Evolutionary conservation across 2,797 vertebrate genomes (phyloP).

Genomic region (Podarcis lilfordi): DNA sequence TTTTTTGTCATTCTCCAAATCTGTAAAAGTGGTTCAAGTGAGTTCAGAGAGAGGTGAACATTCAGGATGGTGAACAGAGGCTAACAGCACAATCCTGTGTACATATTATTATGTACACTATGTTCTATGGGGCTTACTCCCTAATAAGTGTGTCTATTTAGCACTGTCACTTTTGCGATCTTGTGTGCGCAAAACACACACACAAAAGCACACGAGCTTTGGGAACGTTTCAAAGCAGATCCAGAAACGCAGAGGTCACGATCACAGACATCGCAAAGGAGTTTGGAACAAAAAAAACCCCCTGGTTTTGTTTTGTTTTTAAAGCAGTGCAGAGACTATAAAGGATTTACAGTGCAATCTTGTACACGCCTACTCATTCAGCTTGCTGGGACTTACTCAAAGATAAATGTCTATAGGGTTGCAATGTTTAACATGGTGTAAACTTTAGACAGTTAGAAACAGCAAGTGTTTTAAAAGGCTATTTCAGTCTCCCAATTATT

Average conservation of each 20-base stretch:
- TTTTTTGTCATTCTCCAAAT: not conserved
- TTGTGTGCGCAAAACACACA: not conserved
- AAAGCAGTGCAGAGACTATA: not conserved
- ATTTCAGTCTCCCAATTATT: not conserved
- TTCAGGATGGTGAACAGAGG: too few relatives aligned
- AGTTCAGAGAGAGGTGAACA: not conserved
- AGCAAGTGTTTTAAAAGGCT: not conserved
- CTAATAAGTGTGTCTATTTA: not conserved
- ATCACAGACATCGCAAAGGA: not conserved
- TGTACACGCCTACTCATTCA: too few relatives aligned
- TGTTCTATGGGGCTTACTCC: not conserved
- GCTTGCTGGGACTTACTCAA: too few relatives aligned
- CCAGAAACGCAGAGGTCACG: not conserved
- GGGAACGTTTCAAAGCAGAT: conserved; percentile 53
- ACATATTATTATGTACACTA: not conserved
- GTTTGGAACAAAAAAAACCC: too few relatives aligned
- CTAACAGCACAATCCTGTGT: not conserved
- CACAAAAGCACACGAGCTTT: fast-evolving
- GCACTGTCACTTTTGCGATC: not conserved
- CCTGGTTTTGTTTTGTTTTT: not conserved
- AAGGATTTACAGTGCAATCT: not conserved
- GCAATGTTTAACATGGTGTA: not conserved
- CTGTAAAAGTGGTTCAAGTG: not conserved
- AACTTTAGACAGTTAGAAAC: not conserved
- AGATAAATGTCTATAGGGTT: not conserved